Percentiles rank a stretch among this genome's conserved stretches.
Conservation (phyloP, 1,140 invertebrate species). For the Paramacrobiotus metropolitanus region DNA sequence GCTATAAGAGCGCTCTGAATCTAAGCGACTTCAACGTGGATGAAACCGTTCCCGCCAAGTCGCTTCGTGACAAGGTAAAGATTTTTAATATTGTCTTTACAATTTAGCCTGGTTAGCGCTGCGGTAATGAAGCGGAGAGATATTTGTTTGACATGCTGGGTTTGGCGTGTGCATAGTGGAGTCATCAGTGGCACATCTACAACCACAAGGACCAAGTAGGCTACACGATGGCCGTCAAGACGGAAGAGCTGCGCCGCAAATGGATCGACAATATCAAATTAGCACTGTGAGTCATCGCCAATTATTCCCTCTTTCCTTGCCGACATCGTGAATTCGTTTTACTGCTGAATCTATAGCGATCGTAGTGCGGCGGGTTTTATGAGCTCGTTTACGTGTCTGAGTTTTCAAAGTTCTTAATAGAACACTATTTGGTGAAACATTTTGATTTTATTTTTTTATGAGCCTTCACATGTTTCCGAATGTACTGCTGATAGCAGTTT, state of each 20-base stretch:
- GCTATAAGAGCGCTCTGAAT: conserved; percentile 58
- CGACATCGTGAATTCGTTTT: conserved; percentile 6
- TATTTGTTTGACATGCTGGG: too few relatives aligned
- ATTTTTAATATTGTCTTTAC: conserved; percentile 4
- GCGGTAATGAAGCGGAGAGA: not conserved
- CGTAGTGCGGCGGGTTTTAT: too few relatives aligned
- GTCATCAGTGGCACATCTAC: conserved; percentile 55
- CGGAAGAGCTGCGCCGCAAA: conserved; percentile 56
- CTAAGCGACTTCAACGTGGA: conserved; percentile 66
- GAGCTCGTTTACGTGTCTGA: too few relatives aligned
- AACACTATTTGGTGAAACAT: too few relatives aligned
- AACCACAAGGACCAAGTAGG: conserved; percentile 48
- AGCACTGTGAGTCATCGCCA: conserved; percentile 45
- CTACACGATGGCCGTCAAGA: conserved; percentile 69
- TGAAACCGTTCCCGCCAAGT: conserved; percentile 29
- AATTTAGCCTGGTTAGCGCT: conserved; percentile 11
- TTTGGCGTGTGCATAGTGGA: conserved; percentile 43
- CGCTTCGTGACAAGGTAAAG: conserved; percentile 23
- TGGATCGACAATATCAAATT: conserved; percentile 78
- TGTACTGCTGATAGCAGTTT: too few relatives aligned
- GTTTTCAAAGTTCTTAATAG: too few relatives aligned
- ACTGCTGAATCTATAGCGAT: not conserved
- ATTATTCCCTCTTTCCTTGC: not conserved
- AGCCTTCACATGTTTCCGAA: too few relatives aligned
- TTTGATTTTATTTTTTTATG: too few relatives aligned